These are phyloP conservation scores for Aegotheles bennettii DNA, from an alignment of 2,113 vertebrate species.

Conservation along the genomic window DNA sequence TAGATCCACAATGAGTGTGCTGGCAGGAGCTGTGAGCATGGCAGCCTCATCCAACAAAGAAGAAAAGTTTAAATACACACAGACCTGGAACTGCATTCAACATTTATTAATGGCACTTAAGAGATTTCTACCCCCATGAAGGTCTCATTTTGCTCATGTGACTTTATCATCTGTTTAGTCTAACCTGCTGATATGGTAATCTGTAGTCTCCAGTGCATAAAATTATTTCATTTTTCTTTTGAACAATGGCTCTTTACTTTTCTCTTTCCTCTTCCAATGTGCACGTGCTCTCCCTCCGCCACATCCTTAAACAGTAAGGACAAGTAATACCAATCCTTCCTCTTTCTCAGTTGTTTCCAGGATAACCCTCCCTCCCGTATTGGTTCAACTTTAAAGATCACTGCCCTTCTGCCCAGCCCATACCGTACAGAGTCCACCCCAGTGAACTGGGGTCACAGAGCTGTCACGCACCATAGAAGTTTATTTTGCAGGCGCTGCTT, in stretches of 20 bases:
- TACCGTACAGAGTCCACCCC: background rate
- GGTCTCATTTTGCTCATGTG: background rate
- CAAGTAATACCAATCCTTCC: background rate
- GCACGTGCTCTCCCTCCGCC: background rate
- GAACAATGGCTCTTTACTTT: background rate
- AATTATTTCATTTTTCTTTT: background rate
- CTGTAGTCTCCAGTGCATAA: rapidly evolving
- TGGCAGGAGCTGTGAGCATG: background rate
- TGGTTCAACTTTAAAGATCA: background rate
- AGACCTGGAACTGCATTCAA: background rate
- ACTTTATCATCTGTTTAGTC: background rate
- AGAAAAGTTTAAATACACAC: background rate
- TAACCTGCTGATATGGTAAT: background rate
- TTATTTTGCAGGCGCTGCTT: background rate
- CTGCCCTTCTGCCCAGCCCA: background rate
- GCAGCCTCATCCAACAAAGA: background rate
- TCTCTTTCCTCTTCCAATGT: background rate
- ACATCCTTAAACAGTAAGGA: background rate
- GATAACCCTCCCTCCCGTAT: background rate
- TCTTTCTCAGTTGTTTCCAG: background rate
- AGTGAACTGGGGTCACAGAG: background rate
- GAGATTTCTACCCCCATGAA: background rate
- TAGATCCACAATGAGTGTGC: background rate
- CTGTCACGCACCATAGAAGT: background rate
- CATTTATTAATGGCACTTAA: background rate